Percentiles rank a stretch among this genome's conserved stretches.
Conservation (phyloP, 2,113 vertebrate genomes). For the Accipiter virgatus region DNA sequence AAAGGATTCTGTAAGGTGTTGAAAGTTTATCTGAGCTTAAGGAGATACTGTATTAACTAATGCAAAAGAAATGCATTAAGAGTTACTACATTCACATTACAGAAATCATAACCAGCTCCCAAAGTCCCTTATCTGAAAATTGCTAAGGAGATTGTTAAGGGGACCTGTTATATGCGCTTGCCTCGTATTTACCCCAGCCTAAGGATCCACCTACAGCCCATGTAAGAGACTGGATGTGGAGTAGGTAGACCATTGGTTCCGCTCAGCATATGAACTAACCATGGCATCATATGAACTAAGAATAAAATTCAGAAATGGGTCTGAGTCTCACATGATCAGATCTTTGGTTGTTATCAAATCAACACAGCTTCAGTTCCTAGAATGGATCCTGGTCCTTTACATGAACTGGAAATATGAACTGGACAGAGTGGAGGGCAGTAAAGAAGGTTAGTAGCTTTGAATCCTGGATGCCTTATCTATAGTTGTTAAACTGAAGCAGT, state of each 20-base stretch:
- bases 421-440: not conserved
- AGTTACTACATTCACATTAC: not conserved
- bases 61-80: not conserved
- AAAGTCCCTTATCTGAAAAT: not conserved
- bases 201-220: not conserved
- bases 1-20: not conserved
- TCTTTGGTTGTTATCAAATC: not conserved
- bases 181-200: not conserved
- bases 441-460: not conserved
- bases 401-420: not conserved
- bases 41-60: not conserved
- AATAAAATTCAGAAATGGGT: not conserved
- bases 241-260: not conserved
- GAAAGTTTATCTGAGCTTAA: not conserved
- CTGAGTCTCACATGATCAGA: not conserved
- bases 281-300: not conserved
- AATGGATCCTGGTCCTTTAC: not conserved
- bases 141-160: not conserved
- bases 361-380: not conserved
- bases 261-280: too few species aligned
- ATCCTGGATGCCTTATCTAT: not conserved
- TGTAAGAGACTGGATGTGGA: not conserved
- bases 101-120: not conserved
- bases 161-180: not conserved
- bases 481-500: not conserved